phyloP scores from a whole-genome alignment of 2,888 invertebrate species.

The Drosophila robusta region DNA sequence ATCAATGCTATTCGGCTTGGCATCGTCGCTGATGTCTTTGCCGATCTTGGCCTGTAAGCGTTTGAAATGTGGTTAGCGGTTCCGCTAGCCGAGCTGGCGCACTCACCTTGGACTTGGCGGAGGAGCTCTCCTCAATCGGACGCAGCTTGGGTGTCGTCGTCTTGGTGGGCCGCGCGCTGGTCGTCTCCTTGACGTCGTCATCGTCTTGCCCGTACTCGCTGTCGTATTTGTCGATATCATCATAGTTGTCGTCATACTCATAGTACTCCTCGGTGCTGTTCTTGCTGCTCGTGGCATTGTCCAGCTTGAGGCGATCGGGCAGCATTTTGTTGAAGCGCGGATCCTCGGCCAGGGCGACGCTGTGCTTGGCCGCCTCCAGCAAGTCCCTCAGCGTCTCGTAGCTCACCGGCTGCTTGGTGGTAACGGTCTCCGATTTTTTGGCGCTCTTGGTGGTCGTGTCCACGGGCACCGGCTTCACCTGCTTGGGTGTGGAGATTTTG shows the following conservation, averaged over 20 bases:
- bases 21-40: constrained; percentile 33
- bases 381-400: constrained; percentile 76
- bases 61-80: not conserved
- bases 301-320: constrained; percentile 63
- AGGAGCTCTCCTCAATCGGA: constrained; percentile 53
- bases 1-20: constrained; percentile 69
- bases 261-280: constrained; percentile 63
- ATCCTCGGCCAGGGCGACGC: constrained; percentile 71
- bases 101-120: constrained; percentile 56
- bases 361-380: constrained; percentile 83
- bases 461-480: constrained; percentile 57
- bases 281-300: constrained; percentile 59
- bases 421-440: constrained; percentile 12
- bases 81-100: too few relatives aligned
- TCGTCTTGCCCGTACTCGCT: constrained; percentile 38
- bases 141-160: constrained; percentile 52
- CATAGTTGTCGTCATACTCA: constrained; percentile 74
- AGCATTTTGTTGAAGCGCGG: constrained; percentile 83
- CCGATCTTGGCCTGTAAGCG: constrained; percentile 53
- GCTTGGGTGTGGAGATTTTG: constrained; percentile 80
- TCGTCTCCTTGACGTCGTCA: constrained; percentile 60
- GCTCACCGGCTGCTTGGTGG: constrained; percentile 66
- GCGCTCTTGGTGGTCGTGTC: constrained; percentile 48
- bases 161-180: constrained; percentile 40
- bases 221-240: constrained; percentile 72